Evolutionary conservation across 2,888 invertebrate species (phyloP), one percentile per base, ranked within the genome.

Genomic region (Oligia strigilis): DNA sequence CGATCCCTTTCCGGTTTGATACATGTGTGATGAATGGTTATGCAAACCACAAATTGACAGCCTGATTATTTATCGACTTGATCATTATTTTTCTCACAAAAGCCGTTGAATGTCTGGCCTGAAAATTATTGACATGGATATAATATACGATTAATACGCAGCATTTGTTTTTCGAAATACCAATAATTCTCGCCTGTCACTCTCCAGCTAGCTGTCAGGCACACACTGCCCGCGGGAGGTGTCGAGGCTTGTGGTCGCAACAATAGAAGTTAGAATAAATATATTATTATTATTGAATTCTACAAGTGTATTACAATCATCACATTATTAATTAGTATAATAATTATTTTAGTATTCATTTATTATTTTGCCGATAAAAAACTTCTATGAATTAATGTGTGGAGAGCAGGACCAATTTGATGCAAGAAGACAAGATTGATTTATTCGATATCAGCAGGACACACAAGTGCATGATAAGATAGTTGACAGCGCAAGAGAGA

Each of bases 191-290:
- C 36, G 23, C 36, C 19, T 62, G 67, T 11, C 46, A 9, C 2
- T 46, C 0, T 69, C 46, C 17, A 80, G 46, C 67, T 55, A 82
- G 46, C 67, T 82, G 80, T 82, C 77, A 80, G 36, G 19, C 17
- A 23, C 80, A 80, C 65, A n/a, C 64, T 40, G 52, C 36, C 65
- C 49, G 52, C 66, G 40, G 17, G 23, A 78, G 29, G 46, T 55
- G 69, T 19, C 46, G 4, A 43, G 74, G 65, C 43, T 49, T 82
- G 75, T 60, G 75, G 58, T 60, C 19, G 52, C 11, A 17, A 82
- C 66, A 80, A 75, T 75, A 19, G 1, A 29, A 52, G 14, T 72
- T 55, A 29, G 46, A 71, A 81, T 29, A n/a, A n/a, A n/a, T n/a
- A n/a, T n/a, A n/a, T n/a, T n/a, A n/a, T n/a, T n/a, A 29, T 65